phyloP scores from a whole-genome alignment of 1,140 invertebrate genomes.

The Tigriopus japonicus region DNA sequence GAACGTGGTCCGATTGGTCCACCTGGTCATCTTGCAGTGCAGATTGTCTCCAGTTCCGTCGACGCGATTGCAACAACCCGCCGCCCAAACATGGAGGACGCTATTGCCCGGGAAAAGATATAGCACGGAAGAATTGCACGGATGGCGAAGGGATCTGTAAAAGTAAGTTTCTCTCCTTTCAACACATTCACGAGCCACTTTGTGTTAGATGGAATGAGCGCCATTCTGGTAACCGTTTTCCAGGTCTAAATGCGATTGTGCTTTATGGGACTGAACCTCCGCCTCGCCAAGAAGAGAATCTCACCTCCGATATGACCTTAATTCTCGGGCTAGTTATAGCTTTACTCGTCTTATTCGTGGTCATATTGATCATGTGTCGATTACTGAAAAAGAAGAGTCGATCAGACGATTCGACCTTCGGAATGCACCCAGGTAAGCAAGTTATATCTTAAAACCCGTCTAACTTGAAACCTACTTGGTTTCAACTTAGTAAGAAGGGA shows the following conservation, averaged over 20 bases:
- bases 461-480: no score
- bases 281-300: no score
- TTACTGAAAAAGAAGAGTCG: not conserved
- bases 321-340: constrained; percentile 6
- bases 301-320: constrained; percentile 3
- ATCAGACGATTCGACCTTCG: not conserved
- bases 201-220: no score
- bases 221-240: not conserved
- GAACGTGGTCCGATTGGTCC: constrained; percentile 50
- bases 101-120: constrained; percentile 43
- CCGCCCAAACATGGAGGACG: constrained; percentile 31
- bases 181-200: no score
- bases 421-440: not conserved
- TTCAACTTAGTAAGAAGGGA: no score
- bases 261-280: not conserved
- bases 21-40: constrained; percentile 38
- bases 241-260: not conserved
- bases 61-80: constrained; percentile 26
- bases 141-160: constrained; percentile 23
- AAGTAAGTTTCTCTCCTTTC: not conserved
- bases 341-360: constrained; percentile 6
- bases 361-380: not conserved
- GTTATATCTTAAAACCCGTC: no score
- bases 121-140: constrained; percentile 44
- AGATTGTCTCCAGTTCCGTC: constrained; percentile 28